A percentile compares a stretch with the other conserved stretches of the same genome.
Conservation (phyloP, 2,888 invertebrate species). For the Sinodicranocentrus sp. region DNA sequence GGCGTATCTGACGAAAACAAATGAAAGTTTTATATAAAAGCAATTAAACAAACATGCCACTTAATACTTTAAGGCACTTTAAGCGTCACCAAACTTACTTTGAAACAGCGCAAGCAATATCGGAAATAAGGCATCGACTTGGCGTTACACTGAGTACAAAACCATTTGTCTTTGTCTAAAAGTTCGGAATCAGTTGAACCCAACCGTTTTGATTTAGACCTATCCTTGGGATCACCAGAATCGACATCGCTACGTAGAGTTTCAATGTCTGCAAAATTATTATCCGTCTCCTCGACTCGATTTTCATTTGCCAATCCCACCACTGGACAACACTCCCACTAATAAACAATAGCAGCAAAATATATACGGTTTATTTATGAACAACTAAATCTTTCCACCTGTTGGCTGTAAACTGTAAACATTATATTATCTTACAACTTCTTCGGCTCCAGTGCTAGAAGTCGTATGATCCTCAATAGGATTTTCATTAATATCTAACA, state of each 20-base stretch:
- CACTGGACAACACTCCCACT: background rate
- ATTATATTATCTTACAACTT: constrained; percentile 27
- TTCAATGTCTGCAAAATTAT: constrained; percentile 49
- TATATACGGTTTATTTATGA: no score
- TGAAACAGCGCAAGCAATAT: constrained; percentile 72
- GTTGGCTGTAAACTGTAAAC: background rate
- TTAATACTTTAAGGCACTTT: background rate
- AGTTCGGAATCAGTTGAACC: constrained; percentile 62
- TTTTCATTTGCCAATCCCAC: background rate
- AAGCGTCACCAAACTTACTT: constrained; percentile 52
- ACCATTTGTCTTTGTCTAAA: constrained; percentile 67
- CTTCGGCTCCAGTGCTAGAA: constrained; percentile 66
- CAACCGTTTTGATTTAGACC: background rate
- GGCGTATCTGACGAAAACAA: constrained; percentile 72
- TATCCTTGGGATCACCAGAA: background rate
- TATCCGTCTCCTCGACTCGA: background rate
- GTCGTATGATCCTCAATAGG: constrained; percentile 72
- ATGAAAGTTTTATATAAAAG: background rate
- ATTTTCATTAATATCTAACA: constrained; percentile 65
- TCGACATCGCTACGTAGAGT: constrained; percentile 21
- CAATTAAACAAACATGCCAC: background rate
- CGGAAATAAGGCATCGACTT: constrained; percentile 61
- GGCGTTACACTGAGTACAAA: constrained; percentile 70
- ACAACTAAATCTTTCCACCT: background rate
- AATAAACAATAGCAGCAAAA: no score